Evolutionary conservation across 1,140 invertebrate species (phyloP).

Genomic region (Drosophila mayri): DNA sequence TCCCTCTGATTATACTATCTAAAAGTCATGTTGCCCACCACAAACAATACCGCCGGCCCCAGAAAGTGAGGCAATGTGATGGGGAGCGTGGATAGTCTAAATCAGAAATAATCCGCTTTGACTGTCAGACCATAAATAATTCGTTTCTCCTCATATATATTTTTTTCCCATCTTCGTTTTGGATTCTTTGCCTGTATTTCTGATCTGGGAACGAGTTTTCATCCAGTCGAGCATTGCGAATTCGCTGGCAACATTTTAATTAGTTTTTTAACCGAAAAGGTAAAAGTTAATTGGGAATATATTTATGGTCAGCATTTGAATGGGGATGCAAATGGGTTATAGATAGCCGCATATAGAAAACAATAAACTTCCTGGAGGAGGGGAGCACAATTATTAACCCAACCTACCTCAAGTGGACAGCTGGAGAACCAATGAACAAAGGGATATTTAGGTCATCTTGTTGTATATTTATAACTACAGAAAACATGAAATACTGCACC

Average conservation of each 20-base stretch:
- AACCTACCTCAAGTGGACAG: conserved; percentile 54
- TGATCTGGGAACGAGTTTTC: conserved; percentile 51
- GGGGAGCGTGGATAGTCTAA: conserved; percentile 63
- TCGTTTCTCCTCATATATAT: conserved; percentile 26
- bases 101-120: conserved; percentile 78
- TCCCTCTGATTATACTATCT: background rate
- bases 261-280: conserved; percentile 64
- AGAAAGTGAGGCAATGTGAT: conserved; percentile 28
- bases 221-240: conserved; percentile 40
- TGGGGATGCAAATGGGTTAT: conserved; percentile 14
- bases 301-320: conserved; percentile 42
- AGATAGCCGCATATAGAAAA: conserved; percentile 38
- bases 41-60: conserved; percentile 22
- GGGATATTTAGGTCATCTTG: conserved; percentile 48
- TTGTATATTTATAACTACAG: conserved; percentile 36
- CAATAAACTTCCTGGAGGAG: conserved; percentile 30
- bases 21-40: conserved; percentile 6
- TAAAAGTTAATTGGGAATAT: conserved; percentile 50
- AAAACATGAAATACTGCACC: conserved; percentile 32
- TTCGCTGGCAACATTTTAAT: conserved; percentile 65
- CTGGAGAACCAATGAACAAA: conserved; percentile 9
- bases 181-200: conserved; percentile 39
- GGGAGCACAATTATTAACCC: conserved; percentile 21
- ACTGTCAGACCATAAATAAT: conserved; percentile 61
- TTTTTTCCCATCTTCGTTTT: conserved; percentile 22